A percentile compares a stretch with the other conserved stretches of the same genome.
These are phyloP conservation scores for Leptura quadrifasciata DNA, from an alignment of 2,888 invertebrate species.

Conservation along the genomic window DNA sequence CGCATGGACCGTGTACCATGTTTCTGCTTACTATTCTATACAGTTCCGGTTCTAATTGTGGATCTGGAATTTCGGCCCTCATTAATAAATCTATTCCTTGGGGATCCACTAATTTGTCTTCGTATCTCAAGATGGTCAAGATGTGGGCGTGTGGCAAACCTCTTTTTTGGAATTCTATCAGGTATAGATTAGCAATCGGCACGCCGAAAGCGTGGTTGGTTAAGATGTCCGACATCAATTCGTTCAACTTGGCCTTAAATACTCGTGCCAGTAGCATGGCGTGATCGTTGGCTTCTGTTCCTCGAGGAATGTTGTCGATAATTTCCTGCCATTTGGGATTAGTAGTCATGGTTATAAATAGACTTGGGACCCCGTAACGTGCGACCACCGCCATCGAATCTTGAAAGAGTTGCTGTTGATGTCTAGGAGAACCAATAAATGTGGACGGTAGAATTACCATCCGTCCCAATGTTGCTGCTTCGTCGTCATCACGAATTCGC, in stretches of 20 bases:
- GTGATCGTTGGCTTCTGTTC: conserved; percentile 27
- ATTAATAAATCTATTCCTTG: conserved; percentile 2
- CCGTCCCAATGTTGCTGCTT: conserved; percentile 24
- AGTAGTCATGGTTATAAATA: conserved; percentile 52
- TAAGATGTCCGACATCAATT: neutral
- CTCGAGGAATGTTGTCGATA: neutral
- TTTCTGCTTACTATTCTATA: conserved; percentile 49
- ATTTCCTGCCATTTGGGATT: conserved; percentile 39
- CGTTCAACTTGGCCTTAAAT: conserved; percentile 28
- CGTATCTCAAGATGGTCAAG: conserved; percentile 15
- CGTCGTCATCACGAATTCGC: conserved; percentile 5
- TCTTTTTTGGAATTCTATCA: conserved; percentile 37
- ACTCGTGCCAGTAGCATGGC: conserved; percentile 22
- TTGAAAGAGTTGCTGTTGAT: conserved; percentile 19
- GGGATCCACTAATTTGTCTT: neutral
- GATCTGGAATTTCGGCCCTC: conserved; percentile 21
- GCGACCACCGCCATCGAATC: conserved; percentile 31
- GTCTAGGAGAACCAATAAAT: conserved; percentile 9
- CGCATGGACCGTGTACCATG: conserved; percentile 72
- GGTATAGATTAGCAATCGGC: neutral
- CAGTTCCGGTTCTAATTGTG: neutral
- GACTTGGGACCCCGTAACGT: conserved; percentile 39
- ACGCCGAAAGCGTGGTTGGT: neutral
- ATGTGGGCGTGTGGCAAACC: conserved; percentile 45
- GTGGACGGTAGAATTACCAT: conserved; percentile 29